Conservation (phyloP, 2,888 invertebrate species). For the Pocota personata region DNA sequence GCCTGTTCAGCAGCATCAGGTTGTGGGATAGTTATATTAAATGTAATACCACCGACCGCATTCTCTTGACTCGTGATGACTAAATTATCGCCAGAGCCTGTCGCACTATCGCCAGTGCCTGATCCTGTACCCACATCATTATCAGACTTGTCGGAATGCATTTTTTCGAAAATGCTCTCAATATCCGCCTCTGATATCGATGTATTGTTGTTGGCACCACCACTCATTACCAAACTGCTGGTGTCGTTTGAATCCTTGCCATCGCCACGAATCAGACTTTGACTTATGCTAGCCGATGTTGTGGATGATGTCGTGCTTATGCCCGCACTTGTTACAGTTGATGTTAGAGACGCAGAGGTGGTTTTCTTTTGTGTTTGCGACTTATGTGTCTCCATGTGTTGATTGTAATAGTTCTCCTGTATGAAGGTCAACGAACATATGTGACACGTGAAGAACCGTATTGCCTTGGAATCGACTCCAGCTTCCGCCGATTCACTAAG, state of each 20-base stretch:
- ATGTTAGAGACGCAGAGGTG: slow-evolving; percentile 43
- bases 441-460: slow-evolving; percentile 83
- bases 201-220: slow-evolving; percentile 75
- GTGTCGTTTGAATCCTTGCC: slow-evolving; percentile 69
- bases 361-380: slow-evolving; percentile 76
- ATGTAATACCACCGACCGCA: slow-evolving; percentile 81
- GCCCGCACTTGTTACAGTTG: slow-evolving; percentile 48
- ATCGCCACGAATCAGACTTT: slow-evolving; percentile 74
- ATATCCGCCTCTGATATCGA: slow-evolving; percentile 81
- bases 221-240: slow-evolving; percentile 43
- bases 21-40: slow-evolving; percentile 83
- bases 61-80: slow-evolving; percentile 83
- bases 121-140: slow-evolving; percentile 75
- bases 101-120: slow-evolving; percentile 25
- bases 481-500: slow-evolving; percentile 80
- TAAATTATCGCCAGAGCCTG: slow-evolving; percentile 78
- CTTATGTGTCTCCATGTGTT: slow-evolving; percentile 82
- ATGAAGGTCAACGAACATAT: slow-evolving; percentile 83
- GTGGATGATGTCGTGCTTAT: slow-evolving; percentile 61
- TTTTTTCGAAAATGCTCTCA: slow-evolving; percentile 83
- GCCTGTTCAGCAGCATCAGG: slow-evolving; percentile 77
- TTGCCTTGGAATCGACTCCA: slow-evolving; percentile 79
- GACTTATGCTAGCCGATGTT: slow-evolving; percentile 54
- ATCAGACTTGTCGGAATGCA: slow-evolving; percentile 83
- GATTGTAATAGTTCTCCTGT: slow-evolving; percentile 82